A percentile compares a stretch with the other conserved stretches of the same genome.
phyloP scores from a whole-genome alignment of 2,113 vertebrate genomes.

The Phalacrocorax pelagicus region DNA sequence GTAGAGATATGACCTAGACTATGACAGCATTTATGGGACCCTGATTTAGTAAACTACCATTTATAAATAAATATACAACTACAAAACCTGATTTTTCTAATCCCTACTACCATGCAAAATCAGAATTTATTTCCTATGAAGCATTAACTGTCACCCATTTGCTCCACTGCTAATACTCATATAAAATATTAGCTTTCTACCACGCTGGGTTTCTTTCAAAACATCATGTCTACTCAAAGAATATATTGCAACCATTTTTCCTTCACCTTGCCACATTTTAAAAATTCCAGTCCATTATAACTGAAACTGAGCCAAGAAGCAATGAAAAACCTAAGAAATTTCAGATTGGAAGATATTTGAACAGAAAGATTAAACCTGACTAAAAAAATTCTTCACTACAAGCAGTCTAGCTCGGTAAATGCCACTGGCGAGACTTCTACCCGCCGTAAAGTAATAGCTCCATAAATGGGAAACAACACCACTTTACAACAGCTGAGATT shows the following conservation, averaged over 20 bases:
- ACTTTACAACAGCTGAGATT: not conserved
- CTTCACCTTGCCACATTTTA: not conserved
- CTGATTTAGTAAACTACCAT: not conserved
- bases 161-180: not conserved
- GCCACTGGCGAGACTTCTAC: not conserved
- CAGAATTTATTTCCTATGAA: not conserved
- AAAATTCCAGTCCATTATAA: not conserved
- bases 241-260: not conserved
- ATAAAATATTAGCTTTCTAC: not conserved
- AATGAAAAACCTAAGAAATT: not conserved
- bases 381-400: not conserved
- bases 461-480: not conserved
- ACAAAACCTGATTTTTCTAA: not conserved
- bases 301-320: not conserved
- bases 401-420: not conserved
- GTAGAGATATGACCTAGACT: not conserved
- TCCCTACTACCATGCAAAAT: not conserved
- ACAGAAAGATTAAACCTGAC: not conserved
- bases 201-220: not conserved
- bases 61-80: not conserved
- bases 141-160: not conserved
- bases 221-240: not conserved
- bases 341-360: not conserved
- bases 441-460: not conserved
- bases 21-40: not conserved